Percentiles rank a stretch among this genome's conserved stretches.
Evolutionary conservation across 2,888 invertebrate genomes (phyloP).

Genomic region (Heliconius charithonia): DNA sequence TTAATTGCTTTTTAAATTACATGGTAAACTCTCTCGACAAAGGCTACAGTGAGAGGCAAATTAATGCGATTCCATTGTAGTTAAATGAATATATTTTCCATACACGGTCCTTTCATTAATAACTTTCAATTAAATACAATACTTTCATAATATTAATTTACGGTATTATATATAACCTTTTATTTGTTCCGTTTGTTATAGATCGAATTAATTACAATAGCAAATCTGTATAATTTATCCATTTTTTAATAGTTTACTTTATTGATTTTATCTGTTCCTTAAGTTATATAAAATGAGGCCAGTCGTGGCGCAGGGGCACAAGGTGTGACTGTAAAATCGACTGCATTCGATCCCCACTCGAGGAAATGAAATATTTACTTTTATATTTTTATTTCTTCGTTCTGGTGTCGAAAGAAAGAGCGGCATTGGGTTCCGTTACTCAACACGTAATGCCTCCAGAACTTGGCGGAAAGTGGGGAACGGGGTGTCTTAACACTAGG

Average conservation of each 20-base stretch:
- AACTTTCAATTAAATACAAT: conserved; percentile 14
- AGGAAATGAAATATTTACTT: no score
- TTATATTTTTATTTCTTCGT: no score
- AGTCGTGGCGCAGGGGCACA: no score
- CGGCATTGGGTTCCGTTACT: no score
- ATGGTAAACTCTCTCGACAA: conserved; percentile 32
- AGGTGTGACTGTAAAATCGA: no score
- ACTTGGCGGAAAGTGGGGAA: no score
- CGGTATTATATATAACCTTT: neutral
- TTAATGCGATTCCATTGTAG: conserved; percentile 27
- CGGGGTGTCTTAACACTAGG: no score
- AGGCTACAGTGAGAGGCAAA: conserved; percentile 31
- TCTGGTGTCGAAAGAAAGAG: no score
- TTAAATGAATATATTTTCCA: conserved; percentile 32
- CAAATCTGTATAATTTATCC: neutral
- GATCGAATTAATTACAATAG: neutral
- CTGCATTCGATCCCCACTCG: no score
- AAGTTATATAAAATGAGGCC: neutral
- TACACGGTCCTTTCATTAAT: conserved; percentile 13
- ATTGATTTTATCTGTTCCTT: neutral
- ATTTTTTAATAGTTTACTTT: neutral
- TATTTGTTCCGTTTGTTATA: neutral
- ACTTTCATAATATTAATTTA: conserved; percentile 1
- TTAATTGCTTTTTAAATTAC: conserved; percentile 36
- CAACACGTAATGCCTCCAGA: no score